These are phyloP conservation scores for Ridgeia piscesae DNA, from an alignment of 1,140 invertebrate species.

Conservation along the genomic window DNA sequence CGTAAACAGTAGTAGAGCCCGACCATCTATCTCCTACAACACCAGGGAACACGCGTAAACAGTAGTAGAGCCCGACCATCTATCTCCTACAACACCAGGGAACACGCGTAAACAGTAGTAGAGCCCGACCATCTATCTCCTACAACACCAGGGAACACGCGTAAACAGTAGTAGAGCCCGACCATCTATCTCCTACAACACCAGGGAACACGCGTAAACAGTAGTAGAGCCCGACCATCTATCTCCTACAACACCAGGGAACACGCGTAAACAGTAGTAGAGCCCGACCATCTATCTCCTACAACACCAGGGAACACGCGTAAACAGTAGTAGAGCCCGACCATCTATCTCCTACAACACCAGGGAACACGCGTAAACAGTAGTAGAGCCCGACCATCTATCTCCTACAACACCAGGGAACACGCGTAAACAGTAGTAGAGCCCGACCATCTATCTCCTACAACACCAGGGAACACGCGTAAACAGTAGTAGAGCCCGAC, in stretches of 20 bases:
- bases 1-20: slow-evolving; percentile 70
- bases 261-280: not conserved
- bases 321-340: slow-evolving; percentile 71
- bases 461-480: not conserved
- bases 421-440: not conserved
- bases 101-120: not conserved
- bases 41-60: slow-evolving; percentile 58
- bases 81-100: slow-evolving; percentile 64
- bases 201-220: slow-evolving; percentile 62
- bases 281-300: too few species aligned
- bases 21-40: slow-evolving; percentile 73
- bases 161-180: slow-evolving; percentile 71
- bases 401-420: slow-evolving; percentile 62
- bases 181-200: slow-evolving; percentile 72
- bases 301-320: not conserved
- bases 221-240: slow-evolving; percentile 74
- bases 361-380: slow-evolving; percentile 62
- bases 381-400: slow-evolving; percentile 76
- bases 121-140: too few species aligned
- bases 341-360: slow-evolving; percentile 72
- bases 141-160: not conserved
- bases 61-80: slow-evolving; percentile 76
- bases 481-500: slow-evolving; percentile 73
- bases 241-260: slow-evolving; percentile 64
- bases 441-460: too few species aligned